Evolutionary conservation across 1,140 invertebrate species (phyloP).

Genomic region (Cepaea nemoralis): DNA sequence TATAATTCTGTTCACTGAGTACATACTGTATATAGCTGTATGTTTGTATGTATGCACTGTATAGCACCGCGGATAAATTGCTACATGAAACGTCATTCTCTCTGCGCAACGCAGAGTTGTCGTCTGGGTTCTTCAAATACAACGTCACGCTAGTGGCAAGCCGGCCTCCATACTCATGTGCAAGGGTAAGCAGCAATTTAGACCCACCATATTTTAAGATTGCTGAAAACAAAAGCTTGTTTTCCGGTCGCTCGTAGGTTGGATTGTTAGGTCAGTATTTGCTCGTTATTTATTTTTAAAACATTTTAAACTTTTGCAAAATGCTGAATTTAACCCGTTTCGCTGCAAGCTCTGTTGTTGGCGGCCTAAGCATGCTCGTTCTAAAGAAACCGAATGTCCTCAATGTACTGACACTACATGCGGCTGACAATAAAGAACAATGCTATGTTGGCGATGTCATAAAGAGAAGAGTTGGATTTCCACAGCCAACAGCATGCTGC

Average conservation of each 20-base stretch:
- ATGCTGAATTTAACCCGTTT: background rate
- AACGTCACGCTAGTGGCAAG: slow-evolving; percentile 26
- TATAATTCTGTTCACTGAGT: no score
- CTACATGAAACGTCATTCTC: background rate
- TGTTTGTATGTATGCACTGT: no score
- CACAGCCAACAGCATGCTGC: slow-evolving; percentile 47
- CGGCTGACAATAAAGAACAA: slow-evolving; percentile 27
- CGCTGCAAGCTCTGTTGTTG: slow-evolving; percentile 22
- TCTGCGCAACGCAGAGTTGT: background rate
- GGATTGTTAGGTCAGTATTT: slow-evolving; percentile 25
- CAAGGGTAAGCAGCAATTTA: slow-evolving; percentile 33
- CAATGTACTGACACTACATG: slow-evolving; percentile 20
- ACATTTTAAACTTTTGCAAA: background rate
- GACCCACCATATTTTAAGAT: slow-evolving; percentile 21
- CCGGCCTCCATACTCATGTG: slow-evolving; percentile 23
- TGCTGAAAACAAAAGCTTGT: slow-evolving; percentile 18
- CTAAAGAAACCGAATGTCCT: slow-evolving; percentile 16
- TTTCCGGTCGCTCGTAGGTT: slow-evolving; percentile 16
- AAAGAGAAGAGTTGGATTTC: slow-evolving; percentile 39
- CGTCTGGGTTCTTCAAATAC: slow-evolving; percentile 25
- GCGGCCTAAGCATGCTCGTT: slow-evolving; percentile 4
- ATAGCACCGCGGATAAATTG: background rate
- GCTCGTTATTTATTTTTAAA: background rate
- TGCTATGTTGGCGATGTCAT: slow-evolving; percentile 44
- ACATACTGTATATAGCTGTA: no score